Evolutionary conservation across 1,140 invertebrate species (phyloP).

Genomic region (Hormaphis cornu): DNA sequence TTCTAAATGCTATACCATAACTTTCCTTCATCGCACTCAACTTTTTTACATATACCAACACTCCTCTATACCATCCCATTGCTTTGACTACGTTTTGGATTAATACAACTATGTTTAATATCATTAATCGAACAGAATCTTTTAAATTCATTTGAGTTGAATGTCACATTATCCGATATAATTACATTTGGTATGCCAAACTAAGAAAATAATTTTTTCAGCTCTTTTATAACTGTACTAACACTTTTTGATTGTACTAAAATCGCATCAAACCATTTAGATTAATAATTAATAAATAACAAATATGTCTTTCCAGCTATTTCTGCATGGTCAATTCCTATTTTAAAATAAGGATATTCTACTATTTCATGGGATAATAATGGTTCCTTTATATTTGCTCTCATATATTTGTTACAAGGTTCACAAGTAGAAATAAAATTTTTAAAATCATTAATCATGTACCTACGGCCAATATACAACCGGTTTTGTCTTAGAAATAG

Average conservation of each 20-base stretch:
- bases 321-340: neutral
- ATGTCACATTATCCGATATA: neutral
- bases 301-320: neutral
- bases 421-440: neutral
- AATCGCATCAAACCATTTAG: no score
- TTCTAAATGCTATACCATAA: no score
- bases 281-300: neutral
- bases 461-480: neutral
- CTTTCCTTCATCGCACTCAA: no score
- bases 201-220: slow-evolving; percentile 2
- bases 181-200: neutral
- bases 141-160: slow-evolving; percentile 16
- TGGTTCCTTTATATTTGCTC: slow-evolving; percentile 18
- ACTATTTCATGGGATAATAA: neutral
- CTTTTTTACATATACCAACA: slow-evolving; percentile 1
- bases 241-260: neutral
- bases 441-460: slow-evolving; percentile 13
- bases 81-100: slow-evolving; percentile 31
- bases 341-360: slow-evolving; percentile 3
- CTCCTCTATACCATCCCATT: slow-evolving; percentile 32
- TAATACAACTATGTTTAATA: slow-evolving; percentile 15
- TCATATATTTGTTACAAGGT: slow-evolving; percentile 12
- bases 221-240: neutral
- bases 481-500: neutral
- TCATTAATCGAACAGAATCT: slow-evolving; percentile 25